Conservation (phyloP, 2,888 invertebrate genomes). For the Achlya flavicornis region DNA sequence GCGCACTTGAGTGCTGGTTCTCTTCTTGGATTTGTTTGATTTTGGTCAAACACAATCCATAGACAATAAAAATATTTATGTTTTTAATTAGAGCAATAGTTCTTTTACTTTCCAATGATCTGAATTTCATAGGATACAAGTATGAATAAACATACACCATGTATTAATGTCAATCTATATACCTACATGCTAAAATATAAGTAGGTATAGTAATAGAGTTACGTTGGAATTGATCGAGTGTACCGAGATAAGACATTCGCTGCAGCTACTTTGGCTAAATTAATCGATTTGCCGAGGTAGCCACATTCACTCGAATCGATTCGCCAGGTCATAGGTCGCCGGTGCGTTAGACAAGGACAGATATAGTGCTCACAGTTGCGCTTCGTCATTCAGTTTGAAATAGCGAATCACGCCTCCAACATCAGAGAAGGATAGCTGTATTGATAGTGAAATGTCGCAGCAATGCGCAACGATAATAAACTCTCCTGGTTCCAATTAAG, state of each 20-base stretch:
- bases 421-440: slow-evolving; percentile 72
- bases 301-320: slow-evolving; percentile 77
- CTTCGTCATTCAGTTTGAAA: slow-evolving; percentile 68
- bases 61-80: too few relatives aligned
- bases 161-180: not conserved
- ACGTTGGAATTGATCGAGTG: slow-evolving; percentile 17
- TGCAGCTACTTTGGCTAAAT: slow-evolving; percentile 62
- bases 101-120: too few relatives aligned
- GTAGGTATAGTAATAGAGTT: slow-evolving; percentile 7
- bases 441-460: slow-evolving; percentile 73
- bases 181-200: not conserved
- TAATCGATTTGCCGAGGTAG: slow-evolving; percentile 68
- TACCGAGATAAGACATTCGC: slow-evolving; percentile 54
- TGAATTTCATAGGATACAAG: too few relatives aligned
- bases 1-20: too few relatives aligned
- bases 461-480: slow-evolving; percentile 59
- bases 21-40: too few relatives aligned
- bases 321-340: slow-evolving; percentile 79
- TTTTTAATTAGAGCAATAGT: too few relatives aligned
- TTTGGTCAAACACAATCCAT: too few relatives aligned
- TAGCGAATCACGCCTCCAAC: slow-evolving; percentile 79
- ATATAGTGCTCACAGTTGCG: slow-evolving; percentile 64
- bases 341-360: slow-evolving; percentile 70
- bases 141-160: not conserved
- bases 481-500: slow-evolving; percentile 54